Conservation (phyloP, 1,140 invertebrate genomes). For the Rhyacophila brunnea region DNA sequence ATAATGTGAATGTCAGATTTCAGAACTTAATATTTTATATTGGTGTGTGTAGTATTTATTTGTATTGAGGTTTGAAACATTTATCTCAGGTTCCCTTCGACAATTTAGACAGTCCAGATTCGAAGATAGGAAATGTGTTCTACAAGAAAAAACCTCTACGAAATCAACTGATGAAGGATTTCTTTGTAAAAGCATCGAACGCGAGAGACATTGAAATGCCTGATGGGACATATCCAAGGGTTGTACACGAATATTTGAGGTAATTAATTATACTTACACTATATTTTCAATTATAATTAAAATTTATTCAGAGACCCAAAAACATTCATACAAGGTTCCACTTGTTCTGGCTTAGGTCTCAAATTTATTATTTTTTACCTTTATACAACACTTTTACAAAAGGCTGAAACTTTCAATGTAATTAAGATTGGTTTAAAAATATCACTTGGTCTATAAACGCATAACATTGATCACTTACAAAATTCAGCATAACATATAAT, state of each 20-base stretch:
- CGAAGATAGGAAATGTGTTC: slow-evolving; percentile 1
- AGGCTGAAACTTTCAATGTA: not conserved
- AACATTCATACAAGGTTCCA: too few relatives aligned
- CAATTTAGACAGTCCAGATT: slow-evolving; percentile 7
- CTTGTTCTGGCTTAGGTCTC: too few relatives aligned
- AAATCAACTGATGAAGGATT: slow-evolving; percentile 3
- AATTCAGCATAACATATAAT: too few relatives aligned
- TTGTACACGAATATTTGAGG: slow-evolving; percentile 7
- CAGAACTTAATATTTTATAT: too few relatives aligned
- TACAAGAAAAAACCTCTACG: not conserved
- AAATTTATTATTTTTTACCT: not conserved
- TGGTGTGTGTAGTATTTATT: too few relatives aligned
- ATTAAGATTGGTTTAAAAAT: too few relatives aligned
- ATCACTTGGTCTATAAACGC: too few relatives aligned
- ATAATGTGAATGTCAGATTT: too few relatives aligned
- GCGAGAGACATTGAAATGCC: not conserved
- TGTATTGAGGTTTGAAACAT: too few relatives aligned
- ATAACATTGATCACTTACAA: too few relatives aligned
- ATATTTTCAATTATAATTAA: too few relatives aligned
- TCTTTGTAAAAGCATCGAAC: not conserved
- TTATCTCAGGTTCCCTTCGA: slow-evolving; percentile 12
- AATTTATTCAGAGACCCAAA: too few relatives aligned
- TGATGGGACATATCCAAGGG: not conserved
- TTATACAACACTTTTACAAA: not conserved
- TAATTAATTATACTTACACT: slow-evolving; percentile 4